Percentiles rank a stretch among this genome's conserved stretches.
Evolutionary conservation across 2,113 vertebrate species (phyloP).

Genomic region (Aphyosemion australe): DNA sequence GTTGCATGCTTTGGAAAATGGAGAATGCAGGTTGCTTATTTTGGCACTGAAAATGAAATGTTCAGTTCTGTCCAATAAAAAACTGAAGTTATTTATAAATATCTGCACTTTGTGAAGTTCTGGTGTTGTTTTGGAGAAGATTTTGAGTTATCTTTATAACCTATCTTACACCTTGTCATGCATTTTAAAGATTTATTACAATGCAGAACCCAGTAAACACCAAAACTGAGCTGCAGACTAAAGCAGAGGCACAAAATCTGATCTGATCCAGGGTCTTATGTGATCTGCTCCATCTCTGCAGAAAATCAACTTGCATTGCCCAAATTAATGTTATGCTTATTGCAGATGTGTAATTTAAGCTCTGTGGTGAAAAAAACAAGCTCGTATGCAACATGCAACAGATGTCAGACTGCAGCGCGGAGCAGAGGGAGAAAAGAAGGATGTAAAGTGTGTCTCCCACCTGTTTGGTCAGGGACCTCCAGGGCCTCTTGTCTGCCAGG

Average conservation of each 20-base stretch:
- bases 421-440: conserved; percentile 29
- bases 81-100: not conserved
- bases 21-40: not conserved
- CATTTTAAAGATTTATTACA: not conserved
- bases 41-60: not conserved
- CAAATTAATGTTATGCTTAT: not conserved
- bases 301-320: not conserved
- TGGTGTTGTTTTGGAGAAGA: not conserved
- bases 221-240: not conserved
- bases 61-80: not conserved
- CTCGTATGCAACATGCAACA: conserved; percentile 43
- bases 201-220: not conserved
- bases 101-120: no score
- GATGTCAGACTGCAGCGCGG: conserved; percentile 31
- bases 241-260: no score
- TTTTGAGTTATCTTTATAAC: not conserved
- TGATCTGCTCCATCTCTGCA: not conserved
- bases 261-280: no score
- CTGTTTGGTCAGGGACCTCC: conserved; percentile 94
- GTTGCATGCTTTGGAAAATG: not conserved
- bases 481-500: conserved; percentile 86
- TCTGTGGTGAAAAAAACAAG: conserved; percentile 5
- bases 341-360: not conserved
- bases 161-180: not conserved
- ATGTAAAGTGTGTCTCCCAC: conserved; percentile 76